Evolutionary conservation across 2,797 vertebrate species (phyloP), one percentile per base, ranked within the genome.

Genomic region (Acipenser oxyrinchus): DNA sequence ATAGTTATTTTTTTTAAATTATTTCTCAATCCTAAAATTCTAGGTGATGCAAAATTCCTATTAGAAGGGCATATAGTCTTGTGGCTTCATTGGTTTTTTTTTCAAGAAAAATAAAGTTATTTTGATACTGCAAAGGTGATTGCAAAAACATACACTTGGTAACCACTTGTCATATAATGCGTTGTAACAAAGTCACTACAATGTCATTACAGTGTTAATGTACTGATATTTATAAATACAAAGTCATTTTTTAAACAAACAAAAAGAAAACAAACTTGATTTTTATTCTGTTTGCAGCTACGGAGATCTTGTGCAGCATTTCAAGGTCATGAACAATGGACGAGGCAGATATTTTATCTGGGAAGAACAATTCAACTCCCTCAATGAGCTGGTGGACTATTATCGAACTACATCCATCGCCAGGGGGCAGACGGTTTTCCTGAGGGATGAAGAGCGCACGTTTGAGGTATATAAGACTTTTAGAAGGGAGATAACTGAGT

Each of bases 381-480:
- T 99, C 70, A 99, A 99, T 0, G 88, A 99, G 79, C 88, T 99
- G 79, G 94, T 99, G 73, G 92, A 97, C 51, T 97, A 93, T 83
- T 98, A 99, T 87, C 89, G 93, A 65, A 92, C 80, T 12, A 94
- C 89, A 76, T 95, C 92, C 62, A 94, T 99, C 0, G 78, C 92
- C 67, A 98, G 91, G 76, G 92, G 92, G 85, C 87, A 88, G 71
- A 90, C 89, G 12, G 84, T 99, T 72, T 92, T 94, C 71, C 91
- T 99, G 69, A 74, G 82, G 48, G 95, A 98, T 0, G 79, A 90
- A 12, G 89, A 92, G 51, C 86, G 88, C 15, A 79, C 81, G 10
- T 77, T 87, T 69, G 84, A 90, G 89, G 94, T 96, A 84, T 82
- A 83, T 6, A 55, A 55, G 6, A 55, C 6, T 10, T 37, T 37